Evolutionary conservation across 1,140 invertebrate species (phyloP).

Genomic region (Ceratosolen solmsi): DNA sequence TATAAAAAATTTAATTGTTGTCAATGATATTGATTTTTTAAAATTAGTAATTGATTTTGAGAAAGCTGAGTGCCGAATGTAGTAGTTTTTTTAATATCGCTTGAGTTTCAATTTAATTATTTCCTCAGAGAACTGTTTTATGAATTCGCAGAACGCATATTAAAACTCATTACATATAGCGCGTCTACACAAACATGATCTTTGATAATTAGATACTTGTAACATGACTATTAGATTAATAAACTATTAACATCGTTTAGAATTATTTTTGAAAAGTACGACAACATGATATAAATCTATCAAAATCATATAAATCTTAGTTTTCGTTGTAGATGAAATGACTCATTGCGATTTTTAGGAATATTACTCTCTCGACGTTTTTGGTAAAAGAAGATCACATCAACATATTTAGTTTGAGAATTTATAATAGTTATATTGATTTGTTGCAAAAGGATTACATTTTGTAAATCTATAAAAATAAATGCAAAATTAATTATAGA

Average conservation of each 20-base stretch:
- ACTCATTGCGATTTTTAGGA: too few species aligned
- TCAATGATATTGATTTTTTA: background rate
- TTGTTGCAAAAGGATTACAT: too few species aligned
- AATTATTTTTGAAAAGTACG: background rate
- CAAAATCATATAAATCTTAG: too few species aligned
- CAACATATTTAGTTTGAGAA: too few species aligned
- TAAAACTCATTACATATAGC: background rate
- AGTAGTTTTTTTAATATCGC: background rate
- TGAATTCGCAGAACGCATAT: constrained; percentile 41
- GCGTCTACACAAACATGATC: background rate
- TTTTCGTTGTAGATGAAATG: too few species aligned
- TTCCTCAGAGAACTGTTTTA: constrained; percentile 36
- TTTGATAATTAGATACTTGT: constrained; percentile 15
- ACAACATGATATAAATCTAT: background rate
- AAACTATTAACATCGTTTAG: constrained; percentile 1
- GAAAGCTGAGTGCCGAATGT: constrained; percentile 16
- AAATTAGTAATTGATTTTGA: background rate
- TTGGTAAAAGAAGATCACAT: too few species aligned
- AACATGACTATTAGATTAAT: constrained; percentile 28
- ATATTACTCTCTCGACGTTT: background rate
- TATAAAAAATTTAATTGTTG: background rate
- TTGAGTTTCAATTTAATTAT: constrained; percentile 7
- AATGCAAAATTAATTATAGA: background rate
- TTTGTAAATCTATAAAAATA: too few species aligned
- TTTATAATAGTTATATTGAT: too few species aligned